Evolutionary conservation across 2,888 invertebrate genomes (phyloP), one percentile per base, ranked within the genome.

Genomic region (Lutraria lutraria): DNA sequence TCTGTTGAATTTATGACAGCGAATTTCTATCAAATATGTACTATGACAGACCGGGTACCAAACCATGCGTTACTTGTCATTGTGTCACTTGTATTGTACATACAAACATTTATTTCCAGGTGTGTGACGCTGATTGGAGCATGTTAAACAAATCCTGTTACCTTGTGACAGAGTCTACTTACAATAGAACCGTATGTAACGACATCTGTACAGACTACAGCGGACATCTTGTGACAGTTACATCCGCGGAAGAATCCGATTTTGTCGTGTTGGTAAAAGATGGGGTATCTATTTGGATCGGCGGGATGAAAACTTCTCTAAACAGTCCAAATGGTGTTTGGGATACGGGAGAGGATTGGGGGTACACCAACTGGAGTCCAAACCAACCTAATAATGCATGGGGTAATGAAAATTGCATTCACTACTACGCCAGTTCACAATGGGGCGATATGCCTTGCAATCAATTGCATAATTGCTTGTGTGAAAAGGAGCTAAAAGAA

Each of bases 281-380:
- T 6, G 63, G 63, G 21, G 0, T 3, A 8, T n/a, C 63, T 68
- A 25, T 25, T 3, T 68, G 63, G 63, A 68, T n/a, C 25, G 63
- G 63, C 4, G 63, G 63, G 3, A 68, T 6, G 63, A n/a, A n/a
- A 68, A 25, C 8, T n/a, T 25, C 25, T 8, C n/a, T n/a, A 13
- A 1, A 13, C 8, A n/a, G n/a, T n/a, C 8, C n/a, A 25, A 25
- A 68, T 13, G 63, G 63, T 0, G n/a, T 25, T n/a, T 68, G 63
- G 63, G 63, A 68, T 68, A 68, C n/a, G 25, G 63, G 63, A n/a
- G 63, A 68, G 63, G 12, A n/a, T 25, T 68, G 63, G 63, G 25
- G 12, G 0, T 68, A 68, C 25, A 68, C 63, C 13, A n/a, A 68
- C 13, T 68, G 25, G 25, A 12, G 25, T 0, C n/a, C 25, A 25